Base-by-base conservation (phyloP, 2,888 invertebrate species). In the Epistrophella euchroma region DNA sequence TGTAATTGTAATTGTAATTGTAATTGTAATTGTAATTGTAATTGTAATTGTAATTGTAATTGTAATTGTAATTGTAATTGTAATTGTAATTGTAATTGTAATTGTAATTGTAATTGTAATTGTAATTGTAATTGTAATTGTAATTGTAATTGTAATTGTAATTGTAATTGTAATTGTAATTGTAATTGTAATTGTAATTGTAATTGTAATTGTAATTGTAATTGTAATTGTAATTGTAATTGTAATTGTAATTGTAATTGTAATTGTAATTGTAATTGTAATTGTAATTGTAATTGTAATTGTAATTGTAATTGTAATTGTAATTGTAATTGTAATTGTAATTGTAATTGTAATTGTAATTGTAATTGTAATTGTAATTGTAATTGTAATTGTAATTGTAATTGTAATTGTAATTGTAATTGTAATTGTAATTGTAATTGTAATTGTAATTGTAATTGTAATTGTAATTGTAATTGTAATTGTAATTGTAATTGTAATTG, bases 31-130 rank as follows among this genome's bases (percentile, higher is more conserved):
- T n/a, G n/a, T n/a, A n/a, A n/a, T n/a, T n/a, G n/a, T n/a, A n/a
- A n/a, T n/a, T n/a, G n/a, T n/a, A n/a, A n/a, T 32, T 32, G 32
- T 32, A 32, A 32, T 32, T 32, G 32, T 32, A 32, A 32, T 32
- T 32, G 32, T 32, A 32, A 32, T 32, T 32, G 32, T 32, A 32
- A 32, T 32, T 32, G 32, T 32, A 32, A 32, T 32, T 32, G 32
- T 40, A 40, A 40, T 40, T 40, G 40, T 40, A 40, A 40, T 40
- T 40, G 40, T 40, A 40, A 40, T 40, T 40, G 40, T 40, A 40
- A 40, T 40, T 40, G 40, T 40, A 40, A 40, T 40, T 40, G 40
- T 40, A 40, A 40, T 40, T 40, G 40, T 40, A 40, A 40, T 40
- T 40, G 40, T 40, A 40, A 40, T 40, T 40, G 40, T 40, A 40